phyloP scores from a whole-genome alignment of 2,797 vertebrate genomes.

The Argyrosomus regius region DNA sequence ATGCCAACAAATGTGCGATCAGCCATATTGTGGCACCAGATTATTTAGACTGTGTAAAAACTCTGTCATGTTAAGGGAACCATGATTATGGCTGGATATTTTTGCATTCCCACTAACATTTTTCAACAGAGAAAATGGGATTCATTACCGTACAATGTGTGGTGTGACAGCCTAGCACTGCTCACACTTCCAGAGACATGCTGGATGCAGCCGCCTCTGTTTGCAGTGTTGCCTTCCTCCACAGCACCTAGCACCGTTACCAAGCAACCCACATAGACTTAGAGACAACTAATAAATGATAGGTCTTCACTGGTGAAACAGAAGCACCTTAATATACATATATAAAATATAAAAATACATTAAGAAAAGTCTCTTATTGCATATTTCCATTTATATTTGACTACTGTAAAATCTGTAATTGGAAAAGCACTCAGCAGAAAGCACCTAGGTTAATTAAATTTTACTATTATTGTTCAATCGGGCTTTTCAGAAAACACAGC shows the following conservation, averaged over 20 bases:
- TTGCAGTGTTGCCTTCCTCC: conserved; percentile 79
- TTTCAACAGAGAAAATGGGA: conserved; percentile 35
- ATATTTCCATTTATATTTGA: conserved; percentile 7
- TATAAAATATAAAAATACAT: conserved; percentile 45
- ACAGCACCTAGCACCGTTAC: conserved; percentile 79
- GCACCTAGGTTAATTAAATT: background rate
- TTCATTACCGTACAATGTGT: conserved; percentile 42
- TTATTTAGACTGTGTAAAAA: conserved; percentile 9
- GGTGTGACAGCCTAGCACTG: conserved; percentile 41
- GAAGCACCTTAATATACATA: conserved; percentile 50
- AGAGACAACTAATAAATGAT: conserved; percentile 76
- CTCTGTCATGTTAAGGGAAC: background rate
- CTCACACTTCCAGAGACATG: conserved; percentile 75
- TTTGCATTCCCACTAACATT: conserved; percentile 19
- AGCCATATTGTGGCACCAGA: conserved; percentile 19
- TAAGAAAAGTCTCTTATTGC: background rate
- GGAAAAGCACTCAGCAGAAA: conserved; percentile 1
- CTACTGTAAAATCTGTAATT: background rate
- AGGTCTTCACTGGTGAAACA: conserved; percentile 66
- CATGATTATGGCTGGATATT: background rate
- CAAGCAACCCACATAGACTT: conserved; percentile 81
- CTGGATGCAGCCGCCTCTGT: conserved; percentile 77
- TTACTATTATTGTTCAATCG: background rate
- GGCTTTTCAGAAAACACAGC: background rate
- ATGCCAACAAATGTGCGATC: conserved; percentile 27